These are phyloP conservation scores for Sebastes diaconus DNA, from an alignment of 2,797 vertebrate genomes.

Conservation along the genomic window DNA sequence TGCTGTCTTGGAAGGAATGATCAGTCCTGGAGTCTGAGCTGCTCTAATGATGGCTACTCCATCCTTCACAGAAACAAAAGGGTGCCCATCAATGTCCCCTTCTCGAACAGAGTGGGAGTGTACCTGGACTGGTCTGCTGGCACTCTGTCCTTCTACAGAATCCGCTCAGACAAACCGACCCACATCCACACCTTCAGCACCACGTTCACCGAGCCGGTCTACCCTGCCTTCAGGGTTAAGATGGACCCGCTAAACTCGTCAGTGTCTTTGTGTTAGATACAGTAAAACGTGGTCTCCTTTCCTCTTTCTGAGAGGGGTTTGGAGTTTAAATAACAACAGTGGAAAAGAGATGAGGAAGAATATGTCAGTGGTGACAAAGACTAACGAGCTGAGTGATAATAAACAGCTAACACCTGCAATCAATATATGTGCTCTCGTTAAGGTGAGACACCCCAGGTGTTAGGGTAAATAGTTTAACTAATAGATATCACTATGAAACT, in stretches of 20 bases:
- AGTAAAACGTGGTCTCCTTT: not conserved
- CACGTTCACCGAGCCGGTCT: constrained; percentile 50
- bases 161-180: constrained; percentile 1
- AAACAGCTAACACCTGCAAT: too few relatives aligned
- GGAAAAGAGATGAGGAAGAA: not conserved
- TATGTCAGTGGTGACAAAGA: not conserved
- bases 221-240: constrained; percentile 47
- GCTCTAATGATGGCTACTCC: not conserved
- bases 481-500: too few relatives aligned
- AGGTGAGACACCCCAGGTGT: too few relatives aligned
- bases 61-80: not conserved
- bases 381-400: not conserved
- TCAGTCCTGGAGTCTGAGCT: constrained; percentile 51
- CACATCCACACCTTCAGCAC: constrained; percentile 46
- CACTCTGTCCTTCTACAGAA: constrained; percentile 42
- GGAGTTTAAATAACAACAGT: not conserved
- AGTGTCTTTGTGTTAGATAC: constrained; percentile 24
- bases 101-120: constrained; percentile 16
- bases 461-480: too few relatives aligned
- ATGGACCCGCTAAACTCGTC: not conserved
- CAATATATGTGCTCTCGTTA: too few relatives aligned
- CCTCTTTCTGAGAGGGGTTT: not conserved
- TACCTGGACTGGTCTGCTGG: constrained; percentile 51
- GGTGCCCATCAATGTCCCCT: rapidly evolving
- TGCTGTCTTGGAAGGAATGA: constrained; percentile 31